Evolutionary conservation across 2,888 invertebrate genomes (phyloP).

Genomic region (Dynastes hyllus): DNA sequence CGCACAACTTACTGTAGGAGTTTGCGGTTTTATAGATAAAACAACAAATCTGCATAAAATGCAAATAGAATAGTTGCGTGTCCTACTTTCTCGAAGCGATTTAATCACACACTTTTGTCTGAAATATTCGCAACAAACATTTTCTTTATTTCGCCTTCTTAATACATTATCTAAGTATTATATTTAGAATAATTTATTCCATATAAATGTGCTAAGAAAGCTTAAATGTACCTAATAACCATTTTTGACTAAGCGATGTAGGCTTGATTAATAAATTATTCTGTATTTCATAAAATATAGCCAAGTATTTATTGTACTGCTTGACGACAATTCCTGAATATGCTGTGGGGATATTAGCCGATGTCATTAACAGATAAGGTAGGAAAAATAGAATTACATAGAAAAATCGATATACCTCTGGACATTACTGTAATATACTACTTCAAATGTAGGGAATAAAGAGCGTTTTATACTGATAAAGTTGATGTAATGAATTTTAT

Average conservation of each 20-base stretch:
- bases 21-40: not conserved
- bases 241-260: not conserved
- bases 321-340: slow-evolving; percentile 8
- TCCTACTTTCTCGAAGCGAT: slow-evolving; percentile 10
- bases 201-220: not conserved
- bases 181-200: slow-evolving; percentile 8
- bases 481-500: too few relatives aligned
- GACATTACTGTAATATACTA: too few relatives aligned
- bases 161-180: not conserved
- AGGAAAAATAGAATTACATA: not conserved
- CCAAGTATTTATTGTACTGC: not conserved
- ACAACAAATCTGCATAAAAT: slow-evolving; percentile 31
- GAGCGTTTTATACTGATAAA: too few relatives aligned
- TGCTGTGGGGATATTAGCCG: not conserved
- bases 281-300: not conserved
- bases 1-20: not conserved
- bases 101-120: slow-evolving; percentile 18
- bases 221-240: not conserved
- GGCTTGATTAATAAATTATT: slow-evolving; percentile 2
- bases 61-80: slow-evolving; percentile 32
- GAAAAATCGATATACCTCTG: not conserved
- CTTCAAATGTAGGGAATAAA: too few relatives aligned
- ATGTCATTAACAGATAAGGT: slow-evolving; percentile 5
- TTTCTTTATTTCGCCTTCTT: not conserved
- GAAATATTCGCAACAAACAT: not conserved